A percentile compares a stretch with the other conserved stretches of the same genome.
Evolutionary conservation across 2,888 invertebrate genomes (phyloP).

Genomic region (Caenorhabditis doughertyi): DNA sequence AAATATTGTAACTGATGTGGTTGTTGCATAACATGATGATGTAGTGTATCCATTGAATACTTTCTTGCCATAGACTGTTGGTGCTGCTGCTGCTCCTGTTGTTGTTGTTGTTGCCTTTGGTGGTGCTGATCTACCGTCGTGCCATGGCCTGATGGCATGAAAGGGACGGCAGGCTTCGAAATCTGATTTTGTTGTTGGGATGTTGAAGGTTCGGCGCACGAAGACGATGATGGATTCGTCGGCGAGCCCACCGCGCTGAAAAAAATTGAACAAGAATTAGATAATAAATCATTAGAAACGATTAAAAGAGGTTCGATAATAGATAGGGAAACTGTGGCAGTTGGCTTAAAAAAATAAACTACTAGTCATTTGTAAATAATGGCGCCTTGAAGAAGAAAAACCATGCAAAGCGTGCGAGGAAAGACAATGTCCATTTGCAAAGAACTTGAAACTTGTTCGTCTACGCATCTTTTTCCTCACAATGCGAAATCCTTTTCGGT

Average conservation of each 20-base stretch:
- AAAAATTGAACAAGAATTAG: conserved; percentile 2
- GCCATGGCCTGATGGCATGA: conserved; percentile 47
- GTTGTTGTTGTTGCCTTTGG: conserved; percentile 6
- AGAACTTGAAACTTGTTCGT: conserved; percentile 29
- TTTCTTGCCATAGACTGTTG: conserved; percentile 43
- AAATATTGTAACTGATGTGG: conserved; percentile 39
- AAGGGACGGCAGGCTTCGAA: conserved; percentile 21
- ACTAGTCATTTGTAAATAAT: background rate
- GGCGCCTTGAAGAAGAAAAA: background rate
- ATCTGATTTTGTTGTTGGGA: conserved; percentile 11
- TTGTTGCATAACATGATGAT: conserved; percentile 44
- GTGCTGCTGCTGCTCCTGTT: background rate
- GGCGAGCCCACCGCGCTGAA: conserved; percentile 55
- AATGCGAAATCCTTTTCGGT: conserved; percentile 6
- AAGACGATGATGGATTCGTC: conserved; percentile 47
- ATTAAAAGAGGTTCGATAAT: too few species aligned
- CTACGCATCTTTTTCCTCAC: conserved; percentile 1
- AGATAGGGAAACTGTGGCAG: too few species aligned
- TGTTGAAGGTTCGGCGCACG: conserved; percentile 42
- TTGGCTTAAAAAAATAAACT: background rate
- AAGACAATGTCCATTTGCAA: conserved; percentile 29
- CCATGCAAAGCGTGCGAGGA: conserved; percentile 7
- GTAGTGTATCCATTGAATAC: conserved; percentile 46
- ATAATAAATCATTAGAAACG: too few species aligned
- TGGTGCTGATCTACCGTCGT: conserved; percentile 43